A percentile compares a stretch with the other conserved stretches of the same genome.
Evolutionary conservation across 2,888 invertebrate genomes (phyloP).

Genomic region (Ephialtes manifestator): DNA sequence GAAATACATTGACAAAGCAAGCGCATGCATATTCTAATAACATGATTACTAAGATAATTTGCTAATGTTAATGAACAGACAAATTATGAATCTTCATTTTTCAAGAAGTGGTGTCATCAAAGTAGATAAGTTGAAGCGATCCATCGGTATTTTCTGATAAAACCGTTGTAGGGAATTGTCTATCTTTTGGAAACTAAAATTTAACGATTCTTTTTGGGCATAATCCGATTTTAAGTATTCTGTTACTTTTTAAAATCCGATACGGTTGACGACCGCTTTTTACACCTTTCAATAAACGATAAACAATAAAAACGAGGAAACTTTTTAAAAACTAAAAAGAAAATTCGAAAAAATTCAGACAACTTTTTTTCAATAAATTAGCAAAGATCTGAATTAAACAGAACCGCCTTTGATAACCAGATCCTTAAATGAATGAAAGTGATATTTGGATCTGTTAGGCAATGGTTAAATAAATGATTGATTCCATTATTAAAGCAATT

Average conservation of each 20-base stretch:
- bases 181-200: not conserved
- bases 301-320: too few species aligned
- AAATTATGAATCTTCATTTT: not conserved
- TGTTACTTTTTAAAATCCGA: too few species aligned
- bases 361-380: too few species aligned
- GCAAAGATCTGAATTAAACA: too few species aligned
- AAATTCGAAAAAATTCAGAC: too few species aligned
- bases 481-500: not conserved
- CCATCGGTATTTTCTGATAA: not conserved
- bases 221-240: too few species aligned
- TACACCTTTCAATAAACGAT: too few species aligned
- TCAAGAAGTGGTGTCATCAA: not conserved
- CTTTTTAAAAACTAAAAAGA: too few species aligned
- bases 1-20: slow-evolving; percentile 33
- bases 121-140: not conserved
- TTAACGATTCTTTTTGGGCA: not conserved
- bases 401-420: too few species aligned
- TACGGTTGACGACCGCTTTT: too few species aligned
- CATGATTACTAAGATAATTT: not conserved
- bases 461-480: not conserved
- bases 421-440: not conserved
- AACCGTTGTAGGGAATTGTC: not conserved
- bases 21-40: slow-evolving; percentile 2
- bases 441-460: not conserved
- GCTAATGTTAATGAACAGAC: not conserved